Evolutionary conservation across 2,113 vertebrate genomes (phyloP).

Genomic region (Rhinopomastus cyanomelas): DNA sequence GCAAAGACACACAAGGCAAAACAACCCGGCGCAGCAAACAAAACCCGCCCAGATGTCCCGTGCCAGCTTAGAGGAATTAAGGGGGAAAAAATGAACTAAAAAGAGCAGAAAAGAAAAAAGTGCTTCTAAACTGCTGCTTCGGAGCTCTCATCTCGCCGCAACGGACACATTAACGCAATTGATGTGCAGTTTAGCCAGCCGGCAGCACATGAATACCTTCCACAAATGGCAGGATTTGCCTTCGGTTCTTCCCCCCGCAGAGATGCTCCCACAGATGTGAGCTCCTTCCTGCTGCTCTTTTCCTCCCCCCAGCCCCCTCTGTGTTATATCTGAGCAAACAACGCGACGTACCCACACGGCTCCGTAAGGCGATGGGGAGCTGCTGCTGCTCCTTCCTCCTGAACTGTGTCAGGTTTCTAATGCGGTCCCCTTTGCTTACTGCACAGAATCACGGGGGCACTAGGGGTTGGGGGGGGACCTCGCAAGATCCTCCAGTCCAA

Average conservation of each 20-base stretch:
- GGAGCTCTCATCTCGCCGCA: conserved; percentile 54
- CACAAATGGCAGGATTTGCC: conserved; percentile 56
- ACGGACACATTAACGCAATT: conserved; percentile 55
- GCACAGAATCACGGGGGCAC: too few relatives aligned
- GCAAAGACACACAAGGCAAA: conserved; percentile 3
- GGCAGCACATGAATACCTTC: conserved; percentile 45
- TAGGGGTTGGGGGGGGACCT: too few relatives aligned
- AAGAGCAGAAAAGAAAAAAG: not conserved
- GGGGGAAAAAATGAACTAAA: too few relatives aligned
- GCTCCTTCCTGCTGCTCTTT: conserved; percentile 13
- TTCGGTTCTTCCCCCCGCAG: not conserved
- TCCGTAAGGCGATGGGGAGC: not conserved
- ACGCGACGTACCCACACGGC: not conserved
- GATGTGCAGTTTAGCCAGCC: conserved; percentile 43
- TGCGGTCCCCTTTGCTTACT: not conserved
- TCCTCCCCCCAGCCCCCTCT: not conserved
- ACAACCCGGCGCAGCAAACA: not conserved
- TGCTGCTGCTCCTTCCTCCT: not conserved
- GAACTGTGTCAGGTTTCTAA: not conserved
- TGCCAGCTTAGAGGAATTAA: conserved; percentile 34
- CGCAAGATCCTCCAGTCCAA: too few relatives aligned
- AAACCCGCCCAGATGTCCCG: conserved; percentile 5
- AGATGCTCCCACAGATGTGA: conserved; percentile 35
- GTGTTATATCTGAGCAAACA: conserved; percentile 52
- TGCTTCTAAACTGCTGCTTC: conserved; percentile 48